Evolutionary conservation across 2,113 vertebrate genomes (phyloP).

Genomic region (Balaenoptera acutorostrata): DNA sequence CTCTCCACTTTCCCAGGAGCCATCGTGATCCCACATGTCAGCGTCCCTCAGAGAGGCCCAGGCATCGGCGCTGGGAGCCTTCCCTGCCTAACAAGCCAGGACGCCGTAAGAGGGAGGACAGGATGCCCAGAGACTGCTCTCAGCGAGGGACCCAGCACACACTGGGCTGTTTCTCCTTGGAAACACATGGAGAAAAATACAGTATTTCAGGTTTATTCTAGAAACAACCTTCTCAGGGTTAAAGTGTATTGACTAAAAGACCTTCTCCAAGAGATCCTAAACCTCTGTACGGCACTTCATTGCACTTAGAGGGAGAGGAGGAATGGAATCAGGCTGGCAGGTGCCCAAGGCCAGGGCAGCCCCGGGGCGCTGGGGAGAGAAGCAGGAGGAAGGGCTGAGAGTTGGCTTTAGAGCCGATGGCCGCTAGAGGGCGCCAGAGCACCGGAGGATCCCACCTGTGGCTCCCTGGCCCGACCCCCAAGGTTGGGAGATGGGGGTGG

Average conservation of each 20-base stretch:
- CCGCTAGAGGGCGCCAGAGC: background rate
- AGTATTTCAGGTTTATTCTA: background rate
- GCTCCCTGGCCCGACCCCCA: no score
- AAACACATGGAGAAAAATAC: background rate
- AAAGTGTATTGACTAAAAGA: background rate
- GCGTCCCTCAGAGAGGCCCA: background rate
- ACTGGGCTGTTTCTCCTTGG: background rate
- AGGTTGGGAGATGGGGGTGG: no score
- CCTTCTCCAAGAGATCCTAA: background rate
- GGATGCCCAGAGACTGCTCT: background rate
- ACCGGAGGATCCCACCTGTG: background rate
- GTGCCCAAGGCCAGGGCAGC: background rate
- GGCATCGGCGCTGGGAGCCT: background rate
- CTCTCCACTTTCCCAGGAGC: background rate
- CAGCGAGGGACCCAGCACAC: background rate
- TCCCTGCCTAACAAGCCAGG: background rate
- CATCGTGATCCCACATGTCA: background rate
- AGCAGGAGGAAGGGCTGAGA: background rate
- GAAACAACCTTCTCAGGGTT: background rate
- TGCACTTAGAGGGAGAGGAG: background rate
- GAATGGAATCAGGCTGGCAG: background rate
- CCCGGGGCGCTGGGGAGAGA: no score
- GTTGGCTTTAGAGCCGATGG: background rate
- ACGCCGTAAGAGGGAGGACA: background rate
- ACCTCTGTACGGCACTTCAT: background rate